Percentiles rank a stretch among this genome's conserved stretches.
phyloP scores from a whole-genome alignment of 37 sponge, comb jelly and placozoan species.

The Trichoplax adhaerens region DNA sequence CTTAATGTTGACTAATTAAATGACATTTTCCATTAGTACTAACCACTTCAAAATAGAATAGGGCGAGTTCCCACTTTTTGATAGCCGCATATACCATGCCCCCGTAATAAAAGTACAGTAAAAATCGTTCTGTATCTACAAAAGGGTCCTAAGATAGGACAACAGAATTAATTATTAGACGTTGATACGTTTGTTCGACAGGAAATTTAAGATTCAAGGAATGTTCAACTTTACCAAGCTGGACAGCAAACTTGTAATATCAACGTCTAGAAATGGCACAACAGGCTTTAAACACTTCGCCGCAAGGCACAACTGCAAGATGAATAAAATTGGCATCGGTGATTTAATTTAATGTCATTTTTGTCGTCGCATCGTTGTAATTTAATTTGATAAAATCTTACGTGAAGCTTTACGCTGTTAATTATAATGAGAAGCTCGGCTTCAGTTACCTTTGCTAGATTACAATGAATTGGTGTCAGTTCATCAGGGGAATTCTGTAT shows the following conservation, averaged over 20 bases:
- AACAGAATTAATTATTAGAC: neutral
- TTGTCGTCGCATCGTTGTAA: too few relatives aligned
- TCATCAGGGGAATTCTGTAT: too few relatives aligned
- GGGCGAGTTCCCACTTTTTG: slow-evolving; percentile 53
- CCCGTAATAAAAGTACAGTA: slow-evolving; percentile 86
- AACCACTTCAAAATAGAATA: slow-evolving; percentile 66
- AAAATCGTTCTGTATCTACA: slow-evolving; percentile 48
- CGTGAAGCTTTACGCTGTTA: too few relatives aligned
- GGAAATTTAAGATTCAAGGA: neutral
- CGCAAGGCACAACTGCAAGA: slow-evolving; percentile 51
- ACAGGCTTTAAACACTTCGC: slow-evolving; percentile 66
- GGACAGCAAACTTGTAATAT: neutral
- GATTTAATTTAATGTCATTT: too few relatives aligned
- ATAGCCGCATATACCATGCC: slow-evolving; percentile 78
- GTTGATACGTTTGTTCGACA: neutral
- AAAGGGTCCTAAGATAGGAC: slow-evolving; percentile 23
- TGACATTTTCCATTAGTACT: slow-evolving; percentile 2
- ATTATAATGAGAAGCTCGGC: too few relatives aligned
- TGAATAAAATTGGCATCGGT: neutral
- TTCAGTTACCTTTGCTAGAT: too few relatives aligned
- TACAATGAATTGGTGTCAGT: too few relatives aligned
- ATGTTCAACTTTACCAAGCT: neutral
- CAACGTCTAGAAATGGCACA: slow-evolving; percentile 47
- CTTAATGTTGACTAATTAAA: neutral
- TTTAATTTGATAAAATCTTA: too few relatives aligned